A percentile compares a stretch with the other conserved stretches of the same genome.
Conservation (phyloP, 2,113 vertebrate genomes). For the Mormyrus iriodes region DNA sequence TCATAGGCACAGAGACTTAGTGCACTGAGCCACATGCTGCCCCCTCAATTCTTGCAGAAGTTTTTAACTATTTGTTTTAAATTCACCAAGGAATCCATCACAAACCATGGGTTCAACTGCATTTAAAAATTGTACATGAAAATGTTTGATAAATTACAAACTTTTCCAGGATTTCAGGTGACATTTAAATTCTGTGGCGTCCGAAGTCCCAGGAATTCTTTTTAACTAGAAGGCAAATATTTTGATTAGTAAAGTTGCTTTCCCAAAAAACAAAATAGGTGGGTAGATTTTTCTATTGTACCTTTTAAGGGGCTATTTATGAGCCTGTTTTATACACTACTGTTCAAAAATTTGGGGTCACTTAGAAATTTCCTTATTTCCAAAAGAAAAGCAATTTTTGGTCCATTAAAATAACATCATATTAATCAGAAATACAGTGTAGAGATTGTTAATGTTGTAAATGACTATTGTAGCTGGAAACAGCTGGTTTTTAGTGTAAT, state of each 20-base stretch:
- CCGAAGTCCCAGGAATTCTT: background rate
- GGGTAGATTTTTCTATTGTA: background rate
- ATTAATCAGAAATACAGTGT: no score
- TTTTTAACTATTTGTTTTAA: background rate
- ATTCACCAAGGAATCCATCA: background rate
- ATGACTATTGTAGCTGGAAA: no score
- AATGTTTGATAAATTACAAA: background rate
- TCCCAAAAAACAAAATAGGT: background rate
- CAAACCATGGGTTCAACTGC: background rate
- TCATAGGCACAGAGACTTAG: no score
- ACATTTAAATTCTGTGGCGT: background rate
- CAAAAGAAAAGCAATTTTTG: no score
- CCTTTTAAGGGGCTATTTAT: background rate
- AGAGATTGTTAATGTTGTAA: no score
- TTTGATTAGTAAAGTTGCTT: background rate
- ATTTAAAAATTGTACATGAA: background rate
- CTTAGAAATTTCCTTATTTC: no score
- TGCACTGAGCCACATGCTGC: no score
- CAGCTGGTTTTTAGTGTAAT: no score
- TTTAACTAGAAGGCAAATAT: background rate
- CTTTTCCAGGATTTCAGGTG: background rate
- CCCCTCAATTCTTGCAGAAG: background rate
- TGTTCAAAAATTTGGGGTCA: no score
- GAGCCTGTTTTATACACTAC: no score
- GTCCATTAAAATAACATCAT: no score